Conservation (phyloP, 2,797 vertebrate species). For the Jordanella pulchra region DNA sequence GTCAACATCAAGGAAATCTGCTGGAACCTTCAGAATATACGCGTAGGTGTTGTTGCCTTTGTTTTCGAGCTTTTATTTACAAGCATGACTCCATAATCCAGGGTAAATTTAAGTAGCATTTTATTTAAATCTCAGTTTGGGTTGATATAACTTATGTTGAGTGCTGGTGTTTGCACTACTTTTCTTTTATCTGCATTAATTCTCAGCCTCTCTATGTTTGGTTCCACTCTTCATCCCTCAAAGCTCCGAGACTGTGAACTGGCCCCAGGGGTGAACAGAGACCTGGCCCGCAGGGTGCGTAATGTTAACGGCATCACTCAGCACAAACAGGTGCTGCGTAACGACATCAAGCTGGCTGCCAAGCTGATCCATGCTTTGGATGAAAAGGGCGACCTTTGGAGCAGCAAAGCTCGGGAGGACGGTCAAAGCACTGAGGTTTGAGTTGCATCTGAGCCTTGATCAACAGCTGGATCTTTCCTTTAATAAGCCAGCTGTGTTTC, state of each 20-base stretch:
- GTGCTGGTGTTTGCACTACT: neutral
- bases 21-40: constrained; percentile 93
- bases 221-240: constrained; percentile 12
- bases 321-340: constrained; percentile 91
- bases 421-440: constrained; percentile 67
- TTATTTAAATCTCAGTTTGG: neutral
- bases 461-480: neutral
- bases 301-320: constrained; percentile 91
- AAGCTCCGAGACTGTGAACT: constrained; percentile 92
- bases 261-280: constrained; percentile 90
- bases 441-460: neutral
- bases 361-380: constrained; percentile 91
- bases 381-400: constrained; percentile 88
- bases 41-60: constrained; percentile 75
- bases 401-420: constrained; percentile 72
- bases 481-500: neutral
- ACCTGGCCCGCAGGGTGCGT: constrained; percentile 87
- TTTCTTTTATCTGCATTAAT: neutral
- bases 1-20: constrained; percentile 96
- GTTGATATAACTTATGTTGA: neutral
- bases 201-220: constrained; percentile 1
- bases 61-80: too few species aligned
- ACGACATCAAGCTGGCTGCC: constrained; percentile 92
- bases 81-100: too few species aligned
- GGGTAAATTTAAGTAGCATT: neutral